Percentiles rank a stretch among this genome's conserved stretches.
These are phyloP conservation scores for Chondrilla cf. caribensis DNA, from an alignment of 37 sponge, comb jelly and placozoan genomes.

Conservation along the genomic window DNA sequence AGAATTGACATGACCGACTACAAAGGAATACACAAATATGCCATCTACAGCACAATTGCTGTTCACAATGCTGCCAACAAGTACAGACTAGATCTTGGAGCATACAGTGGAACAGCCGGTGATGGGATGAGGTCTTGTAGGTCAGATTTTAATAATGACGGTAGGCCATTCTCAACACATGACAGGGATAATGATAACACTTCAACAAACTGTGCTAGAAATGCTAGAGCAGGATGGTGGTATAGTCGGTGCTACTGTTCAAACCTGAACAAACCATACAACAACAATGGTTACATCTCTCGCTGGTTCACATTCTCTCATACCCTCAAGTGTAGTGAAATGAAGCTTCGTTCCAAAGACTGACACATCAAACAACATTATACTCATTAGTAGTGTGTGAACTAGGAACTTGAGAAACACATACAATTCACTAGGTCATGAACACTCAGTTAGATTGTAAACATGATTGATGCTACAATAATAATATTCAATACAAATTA, in stretches of 20 bases:
- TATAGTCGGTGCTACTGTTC: not conserved
- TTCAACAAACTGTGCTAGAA: not conserved
- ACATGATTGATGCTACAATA: too few relatives aligned
- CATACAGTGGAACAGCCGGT: conserved; percentile 19
- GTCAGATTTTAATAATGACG: too few relatives aligned
- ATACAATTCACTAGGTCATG: too few relatives aligned
- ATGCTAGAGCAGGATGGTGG: conserved; percentile 6
- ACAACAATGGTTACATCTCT: not conserved
- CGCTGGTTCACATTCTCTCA: too few relatives aligned
- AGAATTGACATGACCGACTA: conserved; percentile 16
- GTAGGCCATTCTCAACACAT: not conserved
- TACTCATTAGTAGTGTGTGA: too few relatives aligned
- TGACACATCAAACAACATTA: too few relatives aligned
- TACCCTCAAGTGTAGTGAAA: too few relatives aligned
- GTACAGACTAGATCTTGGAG: conserved; percentile 1
- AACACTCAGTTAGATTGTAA: too few relatives aligned
- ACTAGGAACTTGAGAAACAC: too few relatives aligned
- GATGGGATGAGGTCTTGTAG: not conserved
- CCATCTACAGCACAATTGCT: not conserved
- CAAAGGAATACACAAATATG: not conserved
- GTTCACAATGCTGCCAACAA: conserved; percentile 4
- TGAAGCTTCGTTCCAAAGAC: too few relatives aligned
- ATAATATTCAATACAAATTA: too few relatives aligned
- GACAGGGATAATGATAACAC: not conserved
- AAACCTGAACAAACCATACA: conserved; percentile 15